Conservation (phyloP, 1,140 invertebrate genomes). For the Cotesia typhae region DNA sequence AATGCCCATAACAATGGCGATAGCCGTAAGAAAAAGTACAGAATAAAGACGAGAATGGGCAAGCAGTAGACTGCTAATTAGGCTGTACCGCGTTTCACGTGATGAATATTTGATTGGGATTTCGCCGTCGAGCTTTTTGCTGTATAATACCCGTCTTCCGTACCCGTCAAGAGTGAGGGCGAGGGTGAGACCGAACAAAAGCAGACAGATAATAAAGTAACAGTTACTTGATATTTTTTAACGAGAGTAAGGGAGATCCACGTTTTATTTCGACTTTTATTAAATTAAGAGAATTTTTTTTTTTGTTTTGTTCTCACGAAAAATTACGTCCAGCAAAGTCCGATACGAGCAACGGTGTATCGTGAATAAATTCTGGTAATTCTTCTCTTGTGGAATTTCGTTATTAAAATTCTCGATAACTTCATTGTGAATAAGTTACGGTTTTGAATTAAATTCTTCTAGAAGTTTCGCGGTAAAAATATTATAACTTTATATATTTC, state of each 20-base stretch:
- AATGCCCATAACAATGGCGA: too few relatives aligned
- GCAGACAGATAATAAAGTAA: not conserved
- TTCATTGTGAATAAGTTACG: constrained; percentile 12
- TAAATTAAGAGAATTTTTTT: not conserved
- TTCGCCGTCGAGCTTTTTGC: constrained; percentile 12
- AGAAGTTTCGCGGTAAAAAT: not conserved
- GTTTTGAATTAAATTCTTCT: constrained; percentile 15
- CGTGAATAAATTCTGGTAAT: constrained; percentile 6
- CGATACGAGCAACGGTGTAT: not conserved
- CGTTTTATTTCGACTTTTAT: not conserved
- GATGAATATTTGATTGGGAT: constrained; percentile 36
- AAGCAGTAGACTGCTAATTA: constrained; percentile 32
- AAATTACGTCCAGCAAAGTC: constrained; percentile 5
- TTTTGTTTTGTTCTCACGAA: not conserved
- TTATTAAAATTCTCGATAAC: constrained; percentile 22
- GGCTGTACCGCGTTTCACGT: constrained; percentile 17
- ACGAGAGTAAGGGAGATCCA: too few relatives aligned
- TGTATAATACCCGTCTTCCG: not conserved
- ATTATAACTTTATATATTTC: not conserved
- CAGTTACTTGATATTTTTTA: not conserved
- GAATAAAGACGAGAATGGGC: constrained; percentile 25
- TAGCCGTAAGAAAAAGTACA: constrained; percentile 2
- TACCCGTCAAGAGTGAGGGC: not conserved
- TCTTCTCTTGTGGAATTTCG: not conserved
- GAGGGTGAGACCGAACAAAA: not conserved